These are phyloP conservation scores for Hippoglossus stenolepis DNA, from an alignment of 2,113 vertebrate species.

Conservation along the genomic window DNA sequence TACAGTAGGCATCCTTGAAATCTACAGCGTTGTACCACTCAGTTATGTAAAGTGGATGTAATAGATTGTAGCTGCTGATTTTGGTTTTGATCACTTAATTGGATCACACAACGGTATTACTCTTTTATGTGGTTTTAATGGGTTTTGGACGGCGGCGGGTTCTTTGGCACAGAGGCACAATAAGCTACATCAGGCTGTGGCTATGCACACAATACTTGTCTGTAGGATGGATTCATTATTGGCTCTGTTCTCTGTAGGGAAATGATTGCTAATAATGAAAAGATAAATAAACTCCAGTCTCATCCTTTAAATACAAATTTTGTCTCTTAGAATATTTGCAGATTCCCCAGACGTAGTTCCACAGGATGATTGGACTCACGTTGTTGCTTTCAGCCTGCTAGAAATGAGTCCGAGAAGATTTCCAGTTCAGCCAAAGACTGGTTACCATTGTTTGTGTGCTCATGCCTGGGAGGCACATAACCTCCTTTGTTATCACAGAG, in stretches of 20 bases:
- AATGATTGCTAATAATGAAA: constrained; percentile 28
- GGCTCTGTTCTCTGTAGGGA: constrained; percentile 33
- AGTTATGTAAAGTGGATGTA: constrained; percentile 31
- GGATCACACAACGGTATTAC: constrained; percentile 35
- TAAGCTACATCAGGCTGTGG: constrained; percentile 14
- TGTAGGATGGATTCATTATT: constrained; percentile 20
- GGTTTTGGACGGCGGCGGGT: constrained; percentile 27
- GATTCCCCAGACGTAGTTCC: not conserved
- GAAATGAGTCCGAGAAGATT: constrained; percentile 5
- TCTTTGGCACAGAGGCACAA: constrained; percentile 34
- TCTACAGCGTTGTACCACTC: constrained; percentile 10
- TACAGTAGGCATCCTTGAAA: not conserved
- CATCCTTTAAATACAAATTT: constrained; percentile 9
- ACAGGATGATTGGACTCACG: not conserved
- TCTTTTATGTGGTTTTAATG: constrained; percentile 61
- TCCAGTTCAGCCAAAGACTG: constrained; percentile 4
- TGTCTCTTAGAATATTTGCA: not conserved
- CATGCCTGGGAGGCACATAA: constrained; percentile 8
- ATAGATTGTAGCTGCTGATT: constrained; percentile 38
- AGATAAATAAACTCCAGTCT: constrained; percentile 15
- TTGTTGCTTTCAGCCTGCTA: not conserved
- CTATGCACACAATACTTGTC: constrained; percentile 30
- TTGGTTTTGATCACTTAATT: constrained; percentile 57
- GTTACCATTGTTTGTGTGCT: constrained; percentile 20
- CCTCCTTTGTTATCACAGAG: constrained; percentile 30